Evolutionary conservation across 2,888 invertebrate species (phyloP).

Genomic region (Anthrax anthrax): DNA sequence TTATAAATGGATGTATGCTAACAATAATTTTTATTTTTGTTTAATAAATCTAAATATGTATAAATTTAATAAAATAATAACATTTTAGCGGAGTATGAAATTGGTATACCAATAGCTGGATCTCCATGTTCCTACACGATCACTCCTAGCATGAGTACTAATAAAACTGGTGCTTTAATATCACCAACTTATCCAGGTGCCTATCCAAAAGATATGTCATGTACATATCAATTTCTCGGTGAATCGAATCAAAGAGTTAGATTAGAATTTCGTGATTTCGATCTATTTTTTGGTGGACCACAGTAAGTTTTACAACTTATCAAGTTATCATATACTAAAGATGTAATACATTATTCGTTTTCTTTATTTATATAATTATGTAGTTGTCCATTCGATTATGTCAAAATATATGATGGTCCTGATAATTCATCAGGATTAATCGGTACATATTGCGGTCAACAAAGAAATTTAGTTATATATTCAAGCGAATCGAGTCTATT

Average conservation of each 20-base stretch:
- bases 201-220: conserved; percentile 91
- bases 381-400: conserved; percentile 97
- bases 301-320: conserved; percentile 93
- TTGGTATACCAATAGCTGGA: conserved; percentile 77
- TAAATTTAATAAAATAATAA: conserved; percentile 4
- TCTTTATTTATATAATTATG: no score
- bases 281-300: conserved; percentile 94
- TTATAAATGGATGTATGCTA: conserved; percentile 85
- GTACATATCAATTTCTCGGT: conserved; percentile 88
- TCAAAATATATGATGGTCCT: conserved; percentile 91
- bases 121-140: conserved; percentile 81
- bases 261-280: conserved; percentile 94
- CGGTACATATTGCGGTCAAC: conserved; percentile 94
- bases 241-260: conserved; percentile 80
- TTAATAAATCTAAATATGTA: neutral
- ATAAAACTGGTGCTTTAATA: conserved; percentile 70
- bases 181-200: conserved; percentile 98
- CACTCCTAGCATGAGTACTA: conserved; percentile 44
- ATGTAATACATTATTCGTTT: no score
- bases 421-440: conserved; percentile 79
- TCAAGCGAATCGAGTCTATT: conserved; percentile 83
- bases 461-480: conserved; percentile 88
- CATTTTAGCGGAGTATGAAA: conserved; percentile 80
- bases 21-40: neutral
- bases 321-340: no score